Evolutionary conservation across 2,797 vertebrate genomes (phyloP), one percentile per base, ranked within the genome.

Genomic region (Arrhamphus sclerolepis): DNA sequence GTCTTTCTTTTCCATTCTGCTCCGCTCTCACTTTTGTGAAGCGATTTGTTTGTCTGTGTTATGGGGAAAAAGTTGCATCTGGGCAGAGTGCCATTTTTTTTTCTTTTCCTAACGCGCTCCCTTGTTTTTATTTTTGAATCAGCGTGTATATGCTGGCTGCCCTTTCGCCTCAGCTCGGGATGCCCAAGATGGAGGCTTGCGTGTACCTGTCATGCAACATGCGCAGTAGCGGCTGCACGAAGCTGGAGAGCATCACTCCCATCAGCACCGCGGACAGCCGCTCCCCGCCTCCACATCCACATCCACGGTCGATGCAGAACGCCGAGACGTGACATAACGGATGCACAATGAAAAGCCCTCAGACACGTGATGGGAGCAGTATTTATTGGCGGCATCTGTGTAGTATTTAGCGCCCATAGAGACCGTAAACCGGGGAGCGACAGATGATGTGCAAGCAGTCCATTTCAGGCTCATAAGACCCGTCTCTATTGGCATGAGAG

Each of bases 171-270:
- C 74, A 60, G 86, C 83, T 87, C 77, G 77, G 81, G 88, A 90
- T 87, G 89, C 80, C 83, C 91, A 94, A 94, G 82, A 92, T 92
- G 90, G 92, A 89, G 89, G 88, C 85, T 90, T 79, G 83, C 82
- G 82, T 85, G 89, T 84, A 91, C 87, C 90, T 93, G 89, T 89
- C 89, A 91, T 92, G 85, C 85, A 92, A 87, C 80, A 91, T 92
- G 91, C 92, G 81, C 91, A 91, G 91, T 83, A 85, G 89, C 46
- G 77, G 77, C 81, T 74, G 84, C 81, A 64, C 80, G 62, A 68
- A 80, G 80, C 73, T 48, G 61, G 66, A 66, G 72, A 56, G 81
- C 84, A 56, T 82, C 77, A 53, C 66, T 72, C 69, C 51, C 82
- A 79, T 79, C 81, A 88, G 84, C 84, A 84, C 47, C 83, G 64